phyloP scores from a whole-genome alignment of 2,797 vertebrate genomes.

The Rhinoraja longicauda region DNA sequence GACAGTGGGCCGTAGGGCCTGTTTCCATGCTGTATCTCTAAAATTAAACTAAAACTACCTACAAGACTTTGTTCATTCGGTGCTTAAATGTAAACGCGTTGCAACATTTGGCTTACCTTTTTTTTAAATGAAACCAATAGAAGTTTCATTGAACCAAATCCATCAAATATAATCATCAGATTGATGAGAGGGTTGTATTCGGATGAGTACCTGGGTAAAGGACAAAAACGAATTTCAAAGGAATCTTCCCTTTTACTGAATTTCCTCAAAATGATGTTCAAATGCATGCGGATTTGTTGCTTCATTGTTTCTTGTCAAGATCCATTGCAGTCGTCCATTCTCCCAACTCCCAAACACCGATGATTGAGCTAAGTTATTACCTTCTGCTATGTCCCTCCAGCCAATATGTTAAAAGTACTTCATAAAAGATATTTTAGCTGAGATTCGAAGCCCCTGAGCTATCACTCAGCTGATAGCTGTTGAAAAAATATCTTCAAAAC shows the following conservation, averaged over 20 bases:
- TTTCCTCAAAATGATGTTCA: not conserved
- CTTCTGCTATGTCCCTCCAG: not conserved
- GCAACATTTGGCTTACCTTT: not conserved
- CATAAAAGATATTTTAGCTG: not conserved
- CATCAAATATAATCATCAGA: not conserved
- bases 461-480: not conserved
- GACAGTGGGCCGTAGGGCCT: too few species aligned
- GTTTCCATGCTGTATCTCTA: too few species aligned
- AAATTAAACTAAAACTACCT: too few species aligned
- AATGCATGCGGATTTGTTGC: not conserved
- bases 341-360: not conserved
- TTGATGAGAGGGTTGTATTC: not conserved
- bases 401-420: not conserved
- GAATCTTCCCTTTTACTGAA: not conserved
- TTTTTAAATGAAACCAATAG: not conserved
- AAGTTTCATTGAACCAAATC: not conserved
- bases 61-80: not conserved
- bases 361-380: not conserved
- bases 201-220: not conserved
- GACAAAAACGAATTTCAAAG: not conserved
- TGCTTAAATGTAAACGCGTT: not conserved
- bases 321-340: not conserved
- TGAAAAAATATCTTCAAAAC: not conserved
- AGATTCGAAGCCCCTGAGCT: not conserved
- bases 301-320: not conserved